Base-by-base conservation (phyloP, 2,888 invertebrate genomes). In the Phymatocera aterrima region DNA sequence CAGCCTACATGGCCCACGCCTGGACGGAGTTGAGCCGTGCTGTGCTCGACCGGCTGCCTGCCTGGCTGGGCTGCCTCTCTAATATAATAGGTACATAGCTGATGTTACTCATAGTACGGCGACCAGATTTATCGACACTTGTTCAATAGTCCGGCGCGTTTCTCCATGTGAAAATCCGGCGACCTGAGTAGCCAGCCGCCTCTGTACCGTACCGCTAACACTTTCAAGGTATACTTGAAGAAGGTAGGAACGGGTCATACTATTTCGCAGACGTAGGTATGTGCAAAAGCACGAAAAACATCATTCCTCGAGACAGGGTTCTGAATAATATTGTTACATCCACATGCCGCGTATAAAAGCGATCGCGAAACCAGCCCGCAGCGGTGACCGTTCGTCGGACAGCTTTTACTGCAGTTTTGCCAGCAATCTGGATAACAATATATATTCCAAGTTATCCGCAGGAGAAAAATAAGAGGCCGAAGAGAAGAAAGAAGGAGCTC, bases 1-100 rank as follows among this genome's bases (percentile, higher is more conserved):
- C n/a, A 75, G 60, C 79, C 80, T 80, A 80, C 80, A 80, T 80
- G 80, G 80, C 80, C 80, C 80, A 80, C 80, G 80, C 77, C 75
- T 74, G 54, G n/a, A 72, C 72, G 34, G 12, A 57, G 72, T 72
- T 72, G 18, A 72, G 40, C 48, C 34, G 48, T 51, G 72, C 34
- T 54, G n/a, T n/a, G n/a, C 64, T 40, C 57, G 51, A 54, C 48
- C 34, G 72, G 72, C 48, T 51, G 72, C 51, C 64, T 65, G 4
- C 8, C 40, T 57, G 24, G 28, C 57, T 57, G n/a, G n/a, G n/a
- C n/a, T n/a, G n/a, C n/a, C 57, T 57, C 57, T 75, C 75, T 57
- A 60, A 75, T 75, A 75, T 60, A 60, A 75, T 72, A 72, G 72
- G 51, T 43, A 51, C 72, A 72, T 31, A 21, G 70, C 40, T 46